phyloP scores from a whole-genome alignment of 2,888 invertebrate species.

The Alcis repandata region DNA sequence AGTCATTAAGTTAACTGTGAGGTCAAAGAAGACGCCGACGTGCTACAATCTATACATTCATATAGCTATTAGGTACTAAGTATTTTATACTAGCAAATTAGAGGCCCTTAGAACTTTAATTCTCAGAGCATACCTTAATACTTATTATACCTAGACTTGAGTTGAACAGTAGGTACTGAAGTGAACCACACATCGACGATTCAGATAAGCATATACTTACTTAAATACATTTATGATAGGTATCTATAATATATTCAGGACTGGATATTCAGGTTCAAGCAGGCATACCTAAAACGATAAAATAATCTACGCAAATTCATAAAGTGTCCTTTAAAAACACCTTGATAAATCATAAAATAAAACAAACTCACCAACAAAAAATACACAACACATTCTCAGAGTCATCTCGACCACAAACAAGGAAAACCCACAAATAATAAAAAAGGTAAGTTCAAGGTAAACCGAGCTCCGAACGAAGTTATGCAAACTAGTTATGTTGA shows the following conservation, averaged over 20 bases:
- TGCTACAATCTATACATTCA: too few relatives aligned
- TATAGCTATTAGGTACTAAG: too few relatives aligned
- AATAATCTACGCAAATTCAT: background rate
- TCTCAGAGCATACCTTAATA: too few relatives aligned
- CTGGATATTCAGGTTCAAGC: background rate
- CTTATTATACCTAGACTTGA: too few relatives aligned
- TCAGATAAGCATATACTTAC: too few relatives aligned
- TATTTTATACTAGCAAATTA: too few relatives aligned
- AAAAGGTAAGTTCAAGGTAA: slow-evolving; percentile 63
- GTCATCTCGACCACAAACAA: slow-evolving; percentile 67
- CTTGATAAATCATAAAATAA: slow-evolving; percentile 23
- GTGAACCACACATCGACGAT: too few relatives aligned
- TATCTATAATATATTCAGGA: too few relatives aligned
- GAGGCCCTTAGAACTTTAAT: too few relatives aligned
- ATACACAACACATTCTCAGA: slow-evolving; percentile 61
- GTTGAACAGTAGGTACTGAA: too few relatives aligned
- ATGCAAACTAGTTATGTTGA: slow-evolving; percentile 44
- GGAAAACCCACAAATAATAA: slow-evolving; percentile 68
- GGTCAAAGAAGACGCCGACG: background rate
- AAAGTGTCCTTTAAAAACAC: background rate
- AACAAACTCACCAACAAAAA: slow-evolving; percentile 76
- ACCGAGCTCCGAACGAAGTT: slow-evolving; percentile 42
- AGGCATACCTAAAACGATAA: background rate
- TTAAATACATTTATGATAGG: too few relatives aligned
- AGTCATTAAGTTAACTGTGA: background rate